These are phyloP conservation scores for Epistrophella euchroma DNA, from an alignment of 2,888 invertebrate genomes.

Conservation along the genomic window DNA sequence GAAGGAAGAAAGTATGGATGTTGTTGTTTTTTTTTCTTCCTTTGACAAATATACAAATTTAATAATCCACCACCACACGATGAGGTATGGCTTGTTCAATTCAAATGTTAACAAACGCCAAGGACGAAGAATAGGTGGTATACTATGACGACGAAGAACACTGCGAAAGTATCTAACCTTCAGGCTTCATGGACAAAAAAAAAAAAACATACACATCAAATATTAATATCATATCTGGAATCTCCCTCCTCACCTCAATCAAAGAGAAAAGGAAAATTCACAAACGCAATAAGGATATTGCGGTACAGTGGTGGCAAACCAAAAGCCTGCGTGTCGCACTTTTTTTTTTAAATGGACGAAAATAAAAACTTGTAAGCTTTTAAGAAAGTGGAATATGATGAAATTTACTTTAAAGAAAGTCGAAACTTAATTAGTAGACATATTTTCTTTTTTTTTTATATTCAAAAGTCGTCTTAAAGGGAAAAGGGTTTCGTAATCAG, in stretches of 20 bases:
- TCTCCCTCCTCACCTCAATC: not conserved
- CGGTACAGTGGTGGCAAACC: not conserved
- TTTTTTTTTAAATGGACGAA: too few relatives aligned
- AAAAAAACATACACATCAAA: constrained; percentile 43
- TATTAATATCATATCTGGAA: constrained; percentile 56
- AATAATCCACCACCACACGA: constrained; percentile 46
- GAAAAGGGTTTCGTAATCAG: too few relatives aligned
- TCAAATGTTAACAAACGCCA: constrained; percentile 28
- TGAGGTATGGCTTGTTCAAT: constrained; percentile 25
- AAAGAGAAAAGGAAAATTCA: constrained; percentile 24
- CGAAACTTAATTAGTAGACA: too few relatives aligned
- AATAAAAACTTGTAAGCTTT: too few relatives aligned
- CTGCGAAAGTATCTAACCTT: not conserved
- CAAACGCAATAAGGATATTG: constrained; percentile 55
- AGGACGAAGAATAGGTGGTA: constrained; percentile 6
- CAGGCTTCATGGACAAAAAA: constrained; percentile 14
- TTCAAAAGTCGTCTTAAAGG: too few relatives aligned
- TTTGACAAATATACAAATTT: constrained; percentile 51
- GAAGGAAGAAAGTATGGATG: constrained; percentile 6
- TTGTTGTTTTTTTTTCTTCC: not conserved
- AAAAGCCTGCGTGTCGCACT: not conserved
- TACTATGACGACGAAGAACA: constrained; percentile 1
- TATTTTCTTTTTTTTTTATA: too few relatives aligned
- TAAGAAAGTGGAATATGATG: too few relatives aligned
- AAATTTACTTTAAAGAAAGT: too few relatives aligned